Percentiles rank a stretch among this genome's conserved stretches.
These are phyloP conservation scores for Cavia porcellus DNA, from an alignment of 2,113 vertebrate species.

Conservation along the genomic window DNA sequence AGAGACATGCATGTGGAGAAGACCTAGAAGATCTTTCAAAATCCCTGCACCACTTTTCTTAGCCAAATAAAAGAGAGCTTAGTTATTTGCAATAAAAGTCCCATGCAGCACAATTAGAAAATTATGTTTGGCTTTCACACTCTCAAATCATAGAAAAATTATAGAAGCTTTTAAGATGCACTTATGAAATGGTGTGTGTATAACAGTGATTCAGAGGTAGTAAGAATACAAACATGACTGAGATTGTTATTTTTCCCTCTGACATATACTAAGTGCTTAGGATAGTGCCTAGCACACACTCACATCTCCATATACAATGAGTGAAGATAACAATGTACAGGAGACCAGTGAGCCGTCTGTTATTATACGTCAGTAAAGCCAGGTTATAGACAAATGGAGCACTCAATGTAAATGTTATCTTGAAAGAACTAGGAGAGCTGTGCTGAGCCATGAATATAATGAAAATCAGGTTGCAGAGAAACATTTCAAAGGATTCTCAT, in stretches of 20 bases:
- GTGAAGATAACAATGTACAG: not conserved
- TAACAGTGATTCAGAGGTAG: not conserved
- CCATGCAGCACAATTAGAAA: not conserved
- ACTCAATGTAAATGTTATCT: not conserved
- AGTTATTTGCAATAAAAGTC: not conserved
- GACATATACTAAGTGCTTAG: not conserved
- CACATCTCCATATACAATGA: not conserved
- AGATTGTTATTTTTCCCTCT: not conserved
- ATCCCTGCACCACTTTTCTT: not conserved
- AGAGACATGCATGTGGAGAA: not conserved
- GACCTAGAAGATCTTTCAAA: not conserved
- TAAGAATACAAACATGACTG: not conserved
- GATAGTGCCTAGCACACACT: not conserved
- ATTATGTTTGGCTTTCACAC: not conserved
- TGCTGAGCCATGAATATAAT: not conserved
- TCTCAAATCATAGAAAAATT: not conserved
- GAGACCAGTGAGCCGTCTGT: not conserved
- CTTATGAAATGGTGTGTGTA: not conserved
- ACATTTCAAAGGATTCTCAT: slow-evolving; percentile 31
- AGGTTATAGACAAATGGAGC: not conserved
- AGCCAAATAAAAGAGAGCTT: not conserved
- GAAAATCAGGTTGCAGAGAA: slow-evolving; percentile 15
- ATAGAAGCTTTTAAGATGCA: not conserved
- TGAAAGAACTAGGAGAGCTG: not conserved
- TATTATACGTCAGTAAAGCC: not conserved